Base-by-base conservation (phyloP, 2,113 vertebrate species). In the Laticauda laticaudata region DNA sequence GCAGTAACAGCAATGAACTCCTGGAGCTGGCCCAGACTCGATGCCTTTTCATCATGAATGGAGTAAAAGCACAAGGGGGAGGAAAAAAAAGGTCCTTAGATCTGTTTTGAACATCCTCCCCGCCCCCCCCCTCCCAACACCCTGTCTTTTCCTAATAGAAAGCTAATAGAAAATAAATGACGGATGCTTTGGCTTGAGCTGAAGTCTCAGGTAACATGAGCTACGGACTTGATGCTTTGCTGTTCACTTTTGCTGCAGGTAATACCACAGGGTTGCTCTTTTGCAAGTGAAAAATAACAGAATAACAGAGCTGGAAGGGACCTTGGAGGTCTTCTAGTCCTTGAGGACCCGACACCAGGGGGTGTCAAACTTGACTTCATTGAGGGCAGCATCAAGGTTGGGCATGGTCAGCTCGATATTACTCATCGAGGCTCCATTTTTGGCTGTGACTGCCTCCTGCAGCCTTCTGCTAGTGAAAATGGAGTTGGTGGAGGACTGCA, bases 111-210 rank as follows among this genome's bases (percentile, higher is more conserved):
- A 81, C 7, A 18, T 34, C 12, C n/a, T 7, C 59, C 9, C 14
- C 26, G 29, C 12, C 1, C 29, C 0, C 26, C 23, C 59, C 34
- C 34, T 6, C 59, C 0, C 64, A 39, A 39, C 18, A 3, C 9
- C 11, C n/a, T 21, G 7, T 64, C 56, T 51, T 29, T 96, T 96
- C 95, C 26, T 93, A 90, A n/a, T 39, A 39, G 34, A 39, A 39
- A 39, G 34, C 43, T 96, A 95, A 94, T 90, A 92, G 61, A 88
- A 93, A 92, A 93, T 75, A 96, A 95, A 95, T 95, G 94, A 94
- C 93, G 86, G 89, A 43, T 7, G 29, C 91, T 96, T 96, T 89
- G 95, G 92, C 92, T 95, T 95, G 95, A 93, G 90, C 91, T 69
- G 90, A 53, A 54, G 92, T 94, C 93, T 97, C 87, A 91, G 61